These are phyloP conservation scores for Rynchops niger DNA, from an alignment of 2,113 vertebrate species.

Conservation along the genomic window DNA sequence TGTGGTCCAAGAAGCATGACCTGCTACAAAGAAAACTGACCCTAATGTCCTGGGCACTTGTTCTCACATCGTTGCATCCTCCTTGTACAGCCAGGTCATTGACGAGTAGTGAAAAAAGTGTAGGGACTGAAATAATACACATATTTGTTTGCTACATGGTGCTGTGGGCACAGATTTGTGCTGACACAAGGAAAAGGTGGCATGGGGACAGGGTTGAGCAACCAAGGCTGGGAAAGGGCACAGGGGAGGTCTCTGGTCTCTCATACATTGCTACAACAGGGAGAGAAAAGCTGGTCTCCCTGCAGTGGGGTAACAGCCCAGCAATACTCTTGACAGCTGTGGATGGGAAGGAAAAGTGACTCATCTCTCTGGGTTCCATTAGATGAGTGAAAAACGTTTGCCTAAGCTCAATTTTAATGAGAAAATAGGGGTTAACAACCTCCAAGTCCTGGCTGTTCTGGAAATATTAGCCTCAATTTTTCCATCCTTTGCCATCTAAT, in stretches of 20 bases:
- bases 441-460: neutral
- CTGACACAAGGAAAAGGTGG: neutral
- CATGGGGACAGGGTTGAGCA: rapidly evolving
- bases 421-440: slow-evolving; percentile 14
- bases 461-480: neutral
- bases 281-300: neutral
- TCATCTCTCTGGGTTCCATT: neutral
- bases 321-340: neutral
- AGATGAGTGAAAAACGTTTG: neutral
- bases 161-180: neutral
- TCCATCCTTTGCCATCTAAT: neutral
- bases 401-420: slow-evolving; percentile 22
- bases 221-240: neutral
- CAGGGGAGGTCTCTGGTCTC: neutral
- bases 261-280: neutral
- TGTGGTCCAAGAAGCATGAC: neutral
- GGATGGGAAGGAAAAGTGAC: neutral
- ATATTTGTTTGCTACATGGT: neutral
- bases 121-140: neutral
- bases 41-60: neutral
- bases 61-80: neutral
- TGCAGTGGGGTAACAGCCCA: neutral
- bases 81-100: neutral
- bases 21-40: neutral
- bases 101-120: rapidly evolving